These are phyloP conservation scores for Denticeps clupeoides DNA, from an alignment of 2,797 vertebrate genomes.

Conservation along the genomic window DNA sequence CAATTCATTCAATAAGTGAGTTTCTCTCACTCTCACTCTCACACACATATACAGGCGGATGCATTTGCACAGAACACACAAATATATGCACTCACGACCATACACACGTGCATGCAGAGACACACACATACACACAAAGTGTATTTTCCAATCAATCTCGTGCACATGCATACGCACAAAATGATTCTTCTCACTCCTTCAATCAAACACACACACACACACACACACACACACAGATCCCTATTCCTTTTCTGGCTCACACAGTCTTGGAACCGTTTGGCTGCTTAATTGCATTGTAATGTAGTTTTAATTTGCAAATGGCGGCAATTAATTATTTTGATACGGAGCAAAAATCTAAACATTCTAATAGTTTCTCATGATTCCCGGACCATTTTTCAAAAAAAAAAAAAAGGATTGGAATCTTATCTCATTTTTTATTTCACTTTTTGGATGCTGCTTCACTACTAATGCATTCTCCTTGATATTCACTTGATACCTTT, in stretches of 20 bases:
- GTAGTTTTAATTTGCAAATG: conserved; percentile 73
- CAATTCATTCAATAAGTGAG: neutral
- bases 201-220: conserved; percentile 48
- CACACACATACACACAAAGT: conserved; percentile 19
- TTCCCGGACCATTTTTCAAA: conserved; percentile 61
- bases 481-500: conserved; percentile 53
- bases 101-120: conserved; percentile 2
- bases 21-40: conserved; percentile 5
- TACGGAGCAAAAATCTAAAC: conserved; percentile 71
- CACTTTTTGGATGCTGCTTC: conserved; percentile 29
- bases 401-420: conserved; percentile 53
- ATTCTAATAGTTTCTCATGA: conserved; percentile 65
- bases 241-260: conserved; percentile 27
- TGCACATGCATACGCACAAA: conserved; percentile 28
- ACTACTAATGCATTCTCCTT: conserved; percentile 49
- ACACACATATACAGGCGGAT: neutral
- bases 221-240: conserved; percentile 11
- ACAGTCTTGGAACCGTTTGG: conserved; percentile 63
- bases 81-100: conserved; percentile 7
- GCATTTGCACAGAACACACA: neutral
- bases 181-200: too few species aligned
- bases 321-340: conserved; percentile 71
- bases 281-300: conserved; percentile 73
- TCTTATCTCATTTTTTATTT: conserved; percentile 54
- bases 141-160: conserved; percentile 10